Evolutionary conservation across 2,797 vertebrate genomes (phyloP).

Genomic region (Vipera ursinii): DNA sequence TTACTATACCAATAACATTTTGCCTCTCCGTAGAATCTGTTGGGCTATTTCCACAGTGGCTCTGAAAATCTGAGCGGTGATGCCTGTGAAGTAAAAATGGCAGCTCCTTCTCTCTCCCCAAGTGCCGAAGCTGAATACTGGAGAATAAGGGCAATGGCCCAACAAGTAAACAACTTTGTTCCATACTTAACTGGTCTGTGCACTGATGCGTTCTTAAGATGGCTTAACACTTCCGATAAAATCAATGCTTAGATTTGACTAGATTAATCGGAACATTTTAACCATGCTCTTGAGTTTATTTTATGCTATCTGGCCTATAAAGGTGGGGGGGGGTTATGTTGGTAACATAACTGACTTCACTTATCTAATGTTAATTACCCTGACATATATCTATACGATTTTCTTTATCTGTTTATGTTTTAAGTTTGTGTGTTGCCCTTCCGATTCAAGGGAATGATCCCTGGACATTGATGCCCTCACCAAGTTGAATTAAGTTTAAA

Average conservation of each 20-base stretch:
- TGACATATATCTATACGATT: not conserved
- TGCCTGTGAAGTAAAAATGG: constrained; percentile 96
- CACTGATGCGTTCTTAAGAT: not conserved
- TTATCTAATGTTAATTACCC: not conserved
- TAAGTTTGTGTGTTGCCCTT: not conserved
- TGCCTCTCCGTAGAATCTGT: constrained; percentile 81
- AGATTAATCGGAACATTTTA: not conserved
- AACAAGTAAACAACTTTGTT: constrained; percentile 78
- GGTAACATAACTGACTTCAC: not conserved
- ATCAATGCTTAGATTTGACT: not conserved
- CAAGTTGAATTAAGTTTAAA: not conserved
- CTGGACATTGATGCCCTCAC: not conserved
- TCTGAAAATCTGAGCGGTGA: constrained; percentile 92
- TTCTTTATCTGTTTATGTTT: not conserved
- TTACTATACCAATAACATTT: constrained; percentile 20
- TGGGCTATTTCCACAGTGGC: constrained; percentile 92
- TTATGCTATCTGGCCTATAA: not conserved
- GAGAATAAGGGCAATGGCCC: constrained; percentile 97
- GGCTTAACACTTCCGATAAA: not conserved
- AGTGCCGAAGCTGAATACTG: constrained; percentile 94
- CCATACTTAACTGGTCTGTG: not conserved
- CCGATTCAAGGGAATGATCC: not conserved
- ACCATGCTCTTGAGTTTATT: not conserved
- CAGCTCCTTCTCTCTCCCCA: constrained; percentile 87
- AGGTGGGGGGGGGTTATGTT: not conserved